Conservation (phyloP, 2,113 vertebrate species). For the Sphyrna mokarran region DNA sequence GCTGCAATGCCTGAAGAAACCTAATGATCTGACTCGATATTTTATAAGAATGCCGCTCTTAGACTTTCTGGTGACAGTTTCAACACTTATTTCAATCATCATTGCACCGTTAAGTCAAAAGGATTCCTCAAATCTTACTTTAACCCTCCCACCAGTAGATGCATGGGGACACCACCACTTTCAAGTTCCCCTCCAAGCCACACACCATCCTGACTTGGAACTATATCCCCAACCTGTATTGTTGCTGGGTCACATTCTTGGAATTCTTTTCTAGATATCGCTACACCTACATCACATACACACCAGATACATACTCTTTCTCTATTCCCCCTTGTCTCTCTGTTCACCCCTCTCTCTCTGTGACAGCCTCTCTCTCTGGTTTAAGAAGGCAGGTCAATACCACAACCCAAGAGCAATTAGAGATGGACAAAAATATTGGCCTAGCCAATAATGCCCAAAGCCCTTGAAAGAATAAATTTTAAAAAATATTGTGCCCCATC, state of each 20-base stretch:
- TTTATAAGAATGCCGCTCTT: background rate
- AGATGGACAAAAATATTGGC: background rate
- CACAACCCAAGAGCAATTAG: background rate
- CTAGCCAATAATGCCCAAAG: background rate
- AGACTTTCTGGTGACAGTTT: background rate
- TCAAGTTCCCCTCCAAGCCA: background rate
- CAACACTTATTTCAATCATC: background rate
- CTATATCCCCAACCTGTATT: background rate
- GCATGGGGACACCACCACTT: background rate
- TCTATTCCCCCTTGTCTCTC: too few species aligned
- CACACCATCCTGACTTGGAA: background rate
- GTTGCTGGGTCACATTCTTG: background rate
- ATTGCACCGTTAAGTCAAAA: background rate
- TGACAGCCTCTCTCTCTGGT: background rate
- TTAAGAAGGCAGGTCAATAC: background rate
- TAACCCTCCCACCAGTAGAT: background rate
- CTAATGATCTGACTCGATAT: background rate
- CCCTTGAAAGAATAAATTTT: background rate
- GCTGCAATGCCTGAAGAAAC: background rate
- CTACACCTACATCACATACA: too few species aligned
- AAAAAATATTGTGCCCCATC: background rate
- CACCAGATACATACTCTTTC: too few species aligned
- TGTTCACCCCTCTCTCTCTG: too few species aligned
- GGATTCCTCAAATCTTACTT: too few species aligned
- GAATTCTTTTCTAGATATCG: background rate